Base-by-base conservation (phyloP, 2,113 vertebrate genomes). In the Steatornis caripensis region DNA sequence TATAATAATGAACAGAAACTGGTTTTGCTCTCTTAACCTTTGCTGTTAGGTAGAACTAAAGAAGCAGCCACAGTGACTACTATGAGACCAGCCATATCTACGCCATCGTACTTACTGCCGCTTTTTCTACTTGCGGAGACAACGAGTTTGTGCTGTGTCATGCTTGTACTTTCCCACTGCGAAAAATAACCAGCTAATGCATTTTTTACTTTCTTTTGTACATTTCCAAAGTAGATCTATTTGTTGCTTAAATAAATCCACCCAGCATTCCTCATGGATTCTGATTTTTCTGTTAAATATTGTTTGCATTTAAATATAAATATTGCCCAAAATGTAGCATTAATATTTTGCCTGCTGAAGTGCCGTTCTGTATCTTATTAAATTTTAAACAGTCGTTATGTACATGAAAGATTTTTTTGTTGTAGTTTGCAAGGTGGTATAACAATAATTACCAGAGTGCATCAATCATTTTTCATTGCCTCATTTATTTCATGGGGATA, bases 391-490 rank as follows among this genome's bases (percentile, higher is more conserved):
- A 92, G 77, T 70, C 58, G 66, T 97, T 97, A 77, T 70, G 70
- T 89, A 85, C 88, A 87, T 80, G 81, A 78, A 96, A 96, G 91
- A 76, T 75, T 93, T 94, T 95, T 93, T 91, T 83, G 84, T 91
- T 95, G 86, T 80, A 87, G 83, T 89, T 93, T 95, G 95, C 76
- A 95, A 97, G 94, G 96, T 96, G 95, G 75, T 90, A 51, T 94
- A 96, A 95, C 93, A 94, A 97, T 96, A 96, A 96, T 95, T 97
- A 95, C 84, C 86, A 71, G 10, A 91, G 89, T 81, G 87, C 95
- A 93, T 96, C 91, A 94, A 81, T 97, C 96, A 96, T 95, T 96
- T 97, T 85, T 95, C 96, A 95, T 95, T 89, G 87, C 92, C 58
- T 91, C 80, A 19, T 95, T 93, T 96, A 69, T 92, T 96, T 93